phyloP scores from a whole-genome alignment of 2,797 vertebrate genomes.

The Anas capensis region DNA sequence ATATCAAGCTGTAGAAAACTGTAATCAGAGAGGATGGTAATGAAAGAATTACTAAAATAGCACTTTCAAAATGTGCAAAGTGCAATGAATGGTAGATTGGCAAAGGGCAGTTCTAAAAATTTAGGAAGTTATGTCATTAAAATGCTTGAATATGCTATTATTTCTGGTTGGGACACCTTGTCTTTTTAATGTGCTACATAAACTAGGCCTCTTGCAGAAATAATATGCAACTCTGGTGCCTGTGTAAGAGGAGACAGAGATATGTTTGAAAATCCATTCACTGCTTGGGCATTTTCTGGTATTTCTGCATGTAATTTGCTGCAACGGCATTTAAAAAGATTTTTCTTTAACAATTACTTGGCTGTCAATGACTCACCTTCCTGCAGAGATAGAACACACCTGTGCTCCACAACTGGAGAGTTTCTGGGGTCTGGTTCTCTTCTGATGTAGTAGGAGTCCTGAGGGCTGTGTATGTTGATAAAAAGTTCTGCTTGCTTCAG shows the following conservation, averaged over 20 bases:
- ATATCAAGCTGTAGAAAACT: background rate
- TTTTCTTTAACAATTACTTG: background rate
- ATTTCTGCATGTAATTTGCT: background rate
- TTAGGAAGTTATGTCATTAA: background rate
- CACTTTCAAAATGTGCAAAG: background rate
- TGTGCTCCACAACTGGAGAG: background rate
- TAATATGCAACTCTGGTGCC: background rate
- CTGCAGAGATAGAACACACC: background rate
- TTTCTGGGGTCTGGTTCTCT: background rate
- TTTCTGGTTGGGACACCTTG: background rate
- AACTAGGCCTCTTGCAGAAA: background rate
- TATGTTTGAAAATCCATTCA: background rate
- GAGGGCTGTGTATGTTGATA: background rate
- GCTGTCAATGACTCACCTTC: background rate
- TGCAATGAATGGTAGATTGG: background rate
- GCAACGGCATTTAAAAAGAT: background rate
- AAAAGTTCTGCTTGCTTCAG: background rate
- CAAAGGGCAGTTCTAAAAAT: background rate
- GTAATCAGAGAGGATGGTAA: background rate
- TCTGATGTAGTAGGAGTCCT: background rate
- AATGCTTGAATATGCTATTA: background rate
- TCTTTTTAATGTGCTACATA: background rate
- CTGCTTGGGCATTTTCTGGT: background rate
- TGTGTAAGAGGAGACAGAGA: background rate
- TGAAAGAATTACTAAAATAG: background rate